phyloP scores from a whole-genome alignment of 2,113 vertebrate genomes.

The Cnemophilus loriae region DNA sequence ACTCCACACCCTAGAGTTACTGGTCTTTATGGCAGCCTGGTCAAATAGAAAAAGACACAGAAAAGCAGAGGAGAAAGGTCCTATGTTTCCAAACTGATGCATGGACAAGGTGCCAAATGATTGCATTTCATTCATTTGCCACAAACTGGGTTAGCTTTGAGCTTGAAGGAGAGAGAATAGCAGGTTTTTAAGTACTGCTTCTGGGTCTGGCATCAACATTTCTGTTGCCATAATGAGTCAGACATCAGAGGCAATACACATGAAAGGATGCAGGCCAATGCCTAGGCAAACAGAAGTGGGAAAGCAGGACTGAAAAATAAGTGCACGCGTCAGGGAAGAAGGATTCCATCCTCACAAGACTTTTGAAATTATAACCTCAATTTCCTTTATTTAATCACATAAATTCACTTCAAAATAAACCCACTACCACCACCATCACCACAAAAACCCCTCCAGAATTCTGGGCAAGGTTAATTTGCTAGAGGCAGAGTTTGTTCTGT shows the following conservation, averaged over 20 bases:
- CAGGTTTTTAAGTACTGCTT: slow-evolving; percentile 53
- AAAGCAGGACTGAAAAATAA: not conserved
- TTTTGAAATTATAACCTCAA: not conserved
- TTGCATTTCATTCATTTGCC: slow-evolving; percentile 33
- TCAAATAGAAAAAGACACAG: not conserved
- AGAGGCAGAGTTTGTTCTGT: slow-evolving; percentile 38
- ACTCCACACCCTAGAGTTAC: not conserved
- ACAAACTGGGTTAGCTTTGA: slow-evolving; percentile 36
- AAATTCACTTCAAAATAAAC: not conserved
- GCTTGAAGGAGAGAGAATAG: slow-evolving; percentile 43
- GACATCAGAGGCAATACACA: slow-evolving; percentile 41
- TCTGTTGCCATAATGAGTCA: slow-evolving; percentile 40
- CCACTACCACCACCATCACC: not conserved
- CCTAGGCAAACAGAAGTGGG: not conserved
- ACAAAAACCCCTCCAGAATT: not conserved
- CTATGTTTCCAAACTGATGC: not conserved
- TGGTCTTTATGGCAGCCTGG: not conserved
- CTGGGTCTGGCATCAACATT: slow-evolving; percentile 30
- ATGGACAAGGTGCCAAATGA: not conserved
- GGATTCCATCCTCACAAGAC: not conserved
- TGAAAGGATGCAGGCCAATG: slow-evolving; percentile 20
- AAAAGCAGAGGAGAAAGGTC: not conserved
- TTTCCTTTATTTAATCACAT: not conserved
- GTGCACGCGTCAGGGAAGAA: not conserved
- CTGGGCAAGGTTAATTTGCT: not conserved